A percentile compares a stretch with the other conserved stretches of the same genome.
These are phyloP conservation scores for Caenorhabditis sp. DNA, from an alignment of 2,888 invertebrate genomes.

Conservation along the genomic window DNA sequence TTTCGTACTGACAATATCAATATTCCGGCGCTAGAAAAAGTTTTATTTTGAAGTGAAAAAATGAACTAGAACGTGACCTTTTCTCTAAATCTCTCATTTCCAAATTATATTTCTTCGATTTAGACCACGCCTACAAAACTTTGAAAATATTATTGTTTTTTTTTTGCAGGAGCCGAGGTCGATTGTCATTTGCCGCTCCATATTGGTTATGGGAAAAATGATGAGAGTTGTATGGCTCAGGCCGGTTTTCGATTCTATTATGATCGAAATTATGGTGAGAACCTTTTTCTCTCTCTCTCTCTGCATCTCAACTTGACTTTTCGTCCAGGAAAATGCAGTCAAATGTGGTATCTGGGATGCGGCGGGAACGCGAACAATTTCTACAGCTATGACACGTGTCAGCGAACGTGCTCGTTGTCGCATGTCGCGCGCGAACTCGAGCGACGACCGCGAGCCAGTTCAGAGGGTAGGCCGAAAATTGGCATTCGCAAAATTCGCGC, in stretches of 20 bases:
- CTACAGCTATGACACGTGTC: conserved; percentile 49
- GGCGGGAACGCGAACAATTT: conserved; percentile 65
- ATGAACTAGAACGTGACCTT: too few relatives aligned
- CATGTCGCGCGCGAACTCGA: conserved; percentile 24
- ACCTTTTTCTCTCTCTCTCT: too few relatives aligned
- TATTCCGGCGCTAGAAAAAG: too few relatives aligned
- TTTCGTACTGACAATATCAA: too few relatives aligned
- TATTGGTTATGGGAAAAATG: conserved; percentile 59
- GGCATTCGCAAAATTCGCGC: conserved; percentile 36
- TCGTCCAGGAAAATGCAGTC: conserved; percentile 60
- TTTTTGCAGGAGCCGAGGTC: conserved; percentile 47
- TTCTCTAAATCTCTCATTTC: too few relatives aligned
- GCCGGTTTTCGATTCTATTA: conserved; percentile 66
- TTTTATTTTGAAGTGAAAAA: too few relatives aligned
- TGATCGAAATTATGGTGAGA: conserved; percentile 59
- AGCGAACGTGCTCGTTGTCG: conserved; percentile 39
- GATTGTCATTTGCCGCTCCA: conserved; percentile 64
- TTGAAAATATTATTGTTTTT: neutral
- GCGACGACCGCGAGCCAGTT: conserved; percentile 44
- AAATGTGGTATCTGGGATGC: conserved; percentile 68
- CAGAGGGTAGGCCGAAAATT: conserved; percentile 44
- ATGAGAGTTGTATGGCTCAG: conserved; percentile 52
- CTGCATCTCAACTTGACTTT: too few relatives aligned
- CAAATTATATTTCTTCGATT: too few relatives aligned
- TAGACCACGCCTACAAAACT: too few relatives aligned